A percentile compares a stretch with the other conserved stretches of the same genome.
Evolutionary conservation across 2,888 invertebrate genomes (phyloP).

Genomic region (Desoria tigrina): DNA sequence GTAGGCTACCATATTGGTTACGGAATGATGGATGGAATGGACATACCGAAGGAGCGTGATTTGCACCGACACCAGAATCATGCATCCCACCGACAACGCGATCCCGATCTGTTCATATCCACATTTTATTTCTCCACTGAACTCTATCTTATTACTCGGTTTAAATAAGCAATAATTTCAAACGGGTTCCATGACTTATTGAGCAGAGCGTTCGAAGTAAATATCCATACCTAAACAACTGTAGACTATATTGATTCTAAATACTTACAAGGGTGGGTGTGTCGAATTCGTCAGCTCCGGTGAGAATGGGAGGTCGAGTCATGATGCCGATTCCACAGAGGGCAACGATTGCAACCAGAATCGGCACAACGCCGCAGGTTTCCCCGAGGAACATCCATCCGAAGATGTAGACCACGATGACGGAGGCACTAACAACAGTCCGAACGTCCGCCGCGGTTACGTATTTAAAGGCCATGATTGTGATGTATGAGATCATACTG

Average conservation of each 20-base stretch:
- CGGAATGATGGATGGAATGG: conserved; percentile 24
- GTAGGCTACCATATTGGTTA: conserved; percentile 25
- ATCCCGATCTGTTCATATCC: conserved; percentile 35
- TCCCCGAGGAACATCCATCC: conserved; percentile 46
- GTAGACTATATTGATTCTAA: background rate
- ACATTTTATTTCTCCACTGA: no score
- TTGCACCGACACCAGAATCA: conserved; percentile 25
- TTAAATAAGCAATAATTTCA: no score
- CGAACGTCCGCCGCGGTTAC: conserved; percentile 44
- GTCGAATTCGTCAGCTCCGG: conserved; percentile 41
- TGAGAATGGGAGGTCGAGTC: conserved; percentile 44
- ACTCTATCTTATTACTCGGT: no score
- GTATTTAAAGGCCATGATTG: conserved; percentile 38
- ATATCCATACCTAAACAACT: background rate
- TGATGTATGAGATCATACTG: conserved; percentile 34
- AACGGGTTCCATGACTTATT: no score
- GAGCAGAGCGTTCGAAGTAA: no score
- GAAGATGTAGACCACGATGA: conserved; percentile 43
- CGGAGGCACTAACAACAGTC: conserved; percentile 42
- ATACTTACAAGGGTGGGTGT: conserved; percentile 33
- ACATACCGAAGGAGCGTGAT: conserved; percentile 23
- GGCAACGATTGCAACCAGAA: conserved; percentile 38
- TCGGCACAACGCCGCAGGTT: conserved; percentile 41
- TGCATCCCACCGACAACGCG: conserved; percentile 19
- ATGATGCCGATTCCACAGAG: conserved; percentile 43